Conservation (phyloP, 2,113 vertebrate genomes). For the Benitochromis conjunctus region DNA sequence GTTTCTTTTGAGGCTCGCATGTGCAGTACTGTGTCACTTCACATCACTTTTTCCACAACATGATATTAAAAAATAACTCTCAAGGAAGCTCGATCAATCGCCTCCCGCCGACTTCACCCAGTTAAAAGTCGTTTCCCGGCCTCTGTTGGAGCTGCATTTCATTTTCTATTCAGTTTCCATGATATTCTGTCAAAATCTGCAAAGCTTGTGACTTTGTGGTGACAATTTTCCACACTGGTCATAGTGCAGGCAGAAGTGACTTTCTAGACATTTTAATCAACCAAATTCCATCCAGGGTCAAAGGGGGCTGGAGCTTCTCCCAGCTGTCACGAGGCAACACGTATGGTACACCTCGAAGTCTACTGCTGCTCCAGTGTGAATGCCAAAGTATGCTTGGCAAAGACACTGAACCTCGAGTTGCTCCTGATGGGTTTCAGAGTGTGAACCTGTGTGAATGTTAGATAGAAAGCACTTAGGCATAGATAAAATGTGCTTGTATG, state of each 20-base stretch:
- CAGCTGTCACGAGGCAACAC: not conserved
- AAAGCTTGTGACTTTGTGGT: not conserved
- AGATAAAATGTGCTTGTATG: not conserved
- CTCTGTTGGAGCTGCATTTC: not conserved
- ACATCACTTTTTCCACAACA: not conserved
- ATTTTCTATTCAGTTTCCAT: not conserved
- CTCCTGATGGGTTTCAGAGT: not conserved
- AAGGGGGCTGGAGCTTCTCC: not conserved
- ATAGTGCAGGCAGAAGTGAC: not conserved
- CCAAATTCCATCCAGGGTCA: not conserved
- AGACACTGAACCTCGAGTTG: not conserved
- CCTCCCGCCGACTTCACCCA: not conserved
- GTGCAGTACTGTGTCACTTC: not conserved
- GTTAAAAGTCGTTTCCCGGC: not conserved
- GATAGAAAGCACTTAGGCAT: not conserved
- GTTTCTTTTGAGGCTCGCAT: not conserved
- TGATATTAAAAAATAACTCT: not conserved
- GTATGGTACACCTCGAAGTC: not conserved
- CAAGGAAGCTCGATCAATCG: not conserved
- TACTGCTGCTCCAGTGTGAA: not conserved
- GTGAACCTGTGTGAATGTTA: not conserved
- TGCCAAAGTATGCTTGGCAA: not conserved
- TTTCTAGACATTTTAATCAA: not conserved
- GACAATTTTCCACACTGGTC: not conserved
- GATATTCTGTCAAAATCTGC: not conserved